Evolutionary conservation across 1,140 invertebrate genomes (phyloP).

Genomic region (Leptonema lineaticorne): DNA sequence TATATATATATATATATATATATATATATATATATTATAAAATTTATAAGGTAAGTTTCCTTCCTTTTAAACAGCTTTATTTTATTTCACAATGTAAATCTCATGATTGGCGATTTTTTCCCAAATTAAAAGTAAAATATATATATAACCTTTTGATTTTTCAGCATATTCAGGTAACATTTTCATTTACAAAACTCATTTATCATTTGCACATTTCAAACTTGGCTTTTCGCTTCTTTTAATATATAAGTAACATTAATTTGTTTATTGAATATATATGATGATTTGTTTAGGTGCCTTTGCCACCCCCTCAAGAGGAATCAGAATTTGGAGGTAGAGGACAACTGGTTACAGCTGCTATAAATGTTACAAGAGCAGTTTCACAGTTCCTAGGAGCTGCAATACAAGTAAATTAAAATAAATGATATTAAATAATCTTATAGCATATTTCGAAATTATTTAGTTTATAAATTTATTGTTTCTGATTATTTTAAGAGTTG

Average conservation of each 20-base stretch:
- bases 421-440: background rate
- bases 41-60: background rate
- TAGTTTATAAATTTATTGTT: too few species aligned
- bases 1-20: too few species aligned
- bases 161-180: too few species aligned
- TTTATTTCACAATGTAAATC: background rate
- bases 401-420: conserved; percentile 59
- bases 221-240: too few species aligned
- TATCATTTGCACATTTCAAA: background rate
- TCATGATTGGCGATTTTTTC: conserved; percentile 7
- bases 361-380: conserved; percentile 71
- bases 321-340: conserved; percentile 54
- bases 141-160: too few species aligned
- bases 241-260: too few species aligned
- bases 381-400: conserved; percentile 72
- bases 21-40: background rate
- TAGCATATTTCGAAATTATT: background rate
- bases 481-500: background rate
- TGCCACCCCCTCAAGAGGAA: conserved; percentile 52
- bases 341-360: conserved; percentile 67
- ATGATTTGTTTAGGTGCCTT: conserved; percentile 54
- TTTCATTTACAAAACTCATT: background rate
- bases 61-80: background rate
- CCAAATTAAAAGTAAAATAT: too few species aligned
- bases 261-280: too few species aligned